Evolutionary conservation across 2,797 vertebrate genomes (phyloP), one percentile per base, ranked within the genome.

Genomic region (Austrolebias charrua): DNA sequence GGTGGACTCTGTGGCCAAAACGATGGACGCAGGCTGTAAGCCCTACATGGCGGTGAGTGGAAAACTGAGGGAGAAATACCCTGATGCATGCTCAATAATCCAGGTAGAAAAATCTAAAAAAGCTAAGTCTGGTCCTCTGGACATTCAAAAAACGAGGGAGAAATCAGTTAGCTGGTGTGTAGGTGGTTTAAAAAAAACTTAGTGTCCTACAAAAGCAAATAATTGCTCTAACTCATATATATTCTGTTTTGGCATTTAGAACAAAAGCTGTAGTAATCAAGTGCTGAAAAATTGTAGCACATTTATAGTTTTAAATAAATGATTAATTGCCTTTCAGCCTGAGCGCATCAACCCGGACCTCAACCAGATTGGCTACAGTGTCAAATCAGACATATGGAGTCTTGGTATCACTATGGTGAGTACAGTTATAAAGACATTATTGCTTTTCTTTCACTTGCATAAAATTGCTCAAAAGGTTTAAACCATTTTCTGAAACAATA

Each of bases 361-460:
- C 87, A 99, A 96, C 90, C 97, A 99, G 92, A 98, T 97, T 87
- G 98, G 98, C 19, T 99, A 99, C 92, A 99, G 95, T 4, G 97
- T 99, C 81, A 99, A 99, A 87, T 99, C 98, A 2, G 98, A 99
- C 89, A 99, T 99, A 76, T 99, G 98, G 98, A 99, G 97, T 90
- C 93, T 99, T 66, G 98, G 98, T 31, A 99, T 99, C 90, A 99
- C 97, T 0, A 98, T 99, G 97, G 97, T 99, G 93, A 33, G 87
- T 57, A 0, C 0, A 7, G 18, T 19, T 55, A 28, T 33, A 1
- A 52, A 13, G 12, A 40, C 10, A 0, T 40, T 4, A 2, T n/a
- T n/a, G 35, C 12, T 38, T 9, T 38, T 38, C 35, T 38, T 38
- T 38, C 10, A 38, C 35, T 38, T 38, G 10, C 35, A 38, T 10